Evolutionary conservation across 2,797 vertebrate genomes (phyloP).

Genomic region (Yasuhikotakia modesta): DNA sequence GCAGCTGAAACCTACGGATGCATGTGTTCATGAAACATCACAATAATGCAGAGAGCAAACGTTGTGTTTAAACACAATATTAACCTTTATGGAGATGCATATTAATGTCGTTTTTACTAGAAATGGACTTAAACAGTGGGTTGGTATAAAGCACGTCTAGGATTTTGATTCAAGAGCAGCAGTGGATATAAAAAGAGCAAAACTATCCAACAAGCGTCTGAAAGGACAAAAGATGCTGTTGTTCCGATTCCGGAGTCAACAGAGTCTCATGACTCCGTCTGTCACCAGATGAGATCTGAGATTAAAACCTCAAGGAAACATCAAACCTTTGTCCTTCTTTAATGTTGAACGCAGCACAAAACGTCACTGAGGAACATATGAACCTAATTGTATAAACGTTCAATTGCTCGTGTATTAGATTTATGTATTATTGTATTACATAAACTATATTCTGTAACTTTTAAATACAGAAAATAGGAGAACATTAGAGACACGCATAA

Average conservation of each 20-base stretch:
- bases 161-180: background rate
- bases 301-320: conserved; percentile 27
- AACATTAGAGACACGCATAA: background rate
- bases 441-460: background rate
- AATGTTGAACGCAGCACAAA: background rate
- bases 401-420: background rate
- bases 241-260: conserved; percentile 28
- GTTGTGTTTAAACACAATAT: no score
- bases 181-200: background rate
- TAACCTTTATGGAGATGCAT: no score
- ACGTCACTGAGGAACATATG: background rate
- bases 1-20: conserved; percentile 8
- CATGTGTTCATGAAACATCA: background rate
- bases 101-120: background rate
- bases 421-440: background rate
- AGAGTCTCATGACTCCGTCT: conserved; percentile 25
- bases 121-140: background rate
- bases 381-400: background rate
- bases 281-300: conserved; percentile 14
- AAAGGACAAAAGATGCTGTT: conserved; percentile 9
- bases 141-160: background rate
- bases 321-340: background rate
- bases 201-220: background rate
- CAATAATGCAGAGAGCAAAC: background rate
- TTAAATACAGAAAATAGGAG: background rate